A percentile compares a stretch with the other conserved stretches of the same genome.
These are phyloP conservation scores for Brotula barbata DNA, from an alignment of 2,797 vertebrate species.

Conservation along the genomic window DNA sequence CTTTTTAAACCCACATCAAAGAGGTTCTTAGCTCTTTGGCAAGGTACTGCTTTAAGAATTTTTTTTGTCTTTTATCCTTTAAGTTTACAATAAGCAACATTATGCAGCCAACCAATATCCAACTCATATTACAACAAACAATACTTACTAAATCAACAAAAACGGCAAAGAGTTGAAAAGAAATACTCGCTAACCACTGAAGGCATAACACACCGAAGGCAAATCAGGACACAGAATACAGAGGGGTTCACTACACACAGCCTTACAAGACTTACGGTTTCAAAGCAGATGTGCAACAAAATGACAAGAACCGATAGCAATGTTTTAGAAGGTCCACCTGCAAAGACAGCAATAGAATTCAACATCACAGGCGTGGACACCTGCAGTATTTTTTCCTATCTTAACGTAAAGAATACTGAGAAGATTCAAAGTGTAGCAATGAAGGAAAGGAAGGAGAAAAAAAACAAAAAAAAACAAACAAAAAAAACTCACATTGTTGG, in stretches of 20 bases:
- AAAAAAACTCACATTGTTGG: slow-evolving; percentile 80
- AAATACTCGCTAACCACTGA: slow-evolving; percentile 80
- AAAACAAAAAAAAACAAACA: slow-evolving; percentile 23
- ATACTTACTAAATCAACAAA: slow-evolving; percentile 82
- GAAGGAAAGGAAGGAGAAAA: slow-evolving; percentile 18
- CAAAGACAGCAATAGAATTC: slow-evolving; percentile 88
- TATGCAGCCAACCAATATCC: slow-evolving; percentile 90
- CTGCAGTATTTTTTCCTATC: slow-evolving; percentile 84
- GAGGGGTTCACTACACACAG: slow-evolving; percentile 82
- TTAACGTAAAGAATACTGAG: slow-evolving; percentile 89
- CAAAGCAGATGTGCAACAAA: slow-evolving; percentile 87
- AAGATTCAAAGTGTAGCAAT: slow-evolving; percentile 87
- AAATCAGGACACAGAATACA: slow-evolving; percentile 78
- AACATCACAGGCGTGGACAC: slow-evolving; percentile 85
- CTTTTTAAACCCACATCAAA: slow-evolving; percentile 99
- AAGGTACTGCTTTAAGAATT: slow-evolving; percentile 98
- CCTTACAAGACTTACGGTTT: slow-evolving; percentile 83
- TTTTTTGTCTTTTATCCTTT: slow-evolving; percentile 87
- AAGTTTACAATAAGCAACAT: slow-evolving; percentile 93
- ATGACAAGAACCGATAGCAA: slow-evolving; percentile 76
- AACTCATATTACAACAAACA: slow-evolving; percentile 82
- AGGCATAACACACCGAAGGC: slow-evolving; percentile 81
- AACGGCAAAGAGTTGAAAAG: slow-evolving; percentile 80
- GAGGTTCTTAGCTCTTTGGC: slow-evolving; percentile 99
- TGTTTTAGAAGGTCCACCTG: slow-evolving; percentile 88